Conservation (phyloP, 2,113 vertebrate genomes). For the Semicossyphus pulcher region DNA sequence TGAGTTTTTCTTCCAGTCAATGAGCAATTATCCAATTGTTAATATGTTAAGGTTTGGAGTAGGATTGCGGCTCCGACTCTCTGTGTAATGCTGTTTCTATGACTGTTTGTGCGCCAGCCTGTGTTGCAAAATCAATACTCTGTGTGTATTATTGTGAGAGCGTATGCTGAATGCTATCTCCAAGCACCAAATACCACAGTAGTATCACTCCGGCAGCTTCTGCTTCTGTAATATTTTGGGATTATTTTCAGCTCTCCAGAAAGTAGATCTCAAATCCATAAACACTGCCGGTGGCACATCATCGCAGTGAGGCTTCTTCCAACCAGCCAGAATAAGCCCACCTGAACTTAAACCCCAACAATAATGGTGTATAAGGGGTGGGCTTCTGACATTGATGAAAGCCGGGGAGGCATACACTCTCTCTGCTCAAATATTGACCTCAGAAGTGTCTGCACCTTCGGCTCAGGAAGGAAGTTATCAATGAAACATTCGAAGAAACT, state of each 20-base stretch:
- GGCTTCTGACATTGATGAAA: background rate
- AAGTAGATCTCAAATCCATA: conserved; percentile 51
- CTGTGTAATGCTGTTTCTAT: background rate
- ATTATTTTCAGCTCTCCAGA: conserved; percentile 42
- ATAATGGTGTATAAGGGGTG: conserved; percentile 13
- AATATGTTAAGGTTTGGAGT: background rate
- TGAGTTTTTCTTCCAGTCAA: background rate
- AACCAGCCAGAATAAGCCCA: conserved; percentile 13
- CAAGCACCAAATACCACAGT: conserved; percentile 6
- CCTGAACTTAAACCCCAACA: conserved; percentile 21
- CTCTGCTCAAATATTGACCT: background rate
- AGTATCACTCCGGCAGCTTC: conserved; percentile 41
- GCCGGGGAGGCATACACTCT: background rate
- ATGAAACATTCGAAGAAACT: background rate
- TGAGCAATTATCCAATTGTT: background rate
- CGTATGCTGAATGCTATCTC: conserved; percentile 19
- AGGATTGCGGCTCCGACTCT: background rate
- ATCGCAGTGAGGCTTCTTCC: conserved; percentile 9
- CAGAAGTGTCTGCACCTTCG: background rate
- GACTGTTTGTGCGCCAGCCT: background rate
- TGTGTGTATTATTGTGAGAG: conserved; percentile 11
- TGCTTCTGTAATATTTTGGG: conserved; percentile 46
- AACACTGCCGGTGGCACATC: conserved; percentile 17
- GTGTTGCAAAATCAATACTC: background rate
- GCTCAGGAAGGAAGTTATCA: background rate